Evolutionary conservation across 2,797 vertebrate genomes (phyloP).

Genomic region (Peromyscus nudipes): DNA sequence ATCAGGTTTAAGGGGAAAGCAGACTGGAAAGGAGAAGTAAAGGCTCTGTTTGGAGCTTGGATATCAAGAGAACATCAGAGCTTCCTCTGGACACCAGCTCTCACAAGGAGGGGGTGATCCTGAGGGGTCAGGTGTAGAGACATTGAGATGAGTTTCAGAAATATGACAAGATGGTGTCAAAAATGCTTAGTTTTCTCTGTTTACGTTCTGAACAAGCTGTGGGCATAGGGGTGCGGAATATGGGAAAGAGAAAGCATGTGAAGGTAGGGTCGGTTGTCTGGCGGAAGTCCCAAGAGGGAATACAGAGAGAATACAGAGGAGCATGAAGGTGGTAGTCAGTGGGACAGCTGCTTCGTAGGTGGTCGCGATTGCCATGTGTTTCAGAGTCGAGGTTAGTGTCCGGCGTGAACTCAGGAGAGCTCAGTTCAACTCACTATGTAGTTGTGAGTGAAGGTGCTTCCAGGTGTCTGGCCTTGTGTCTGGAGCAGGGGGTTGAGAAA

Average conservation of each 20-base stretch:
- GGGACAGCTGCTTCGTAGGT: not conserved
- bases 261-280: not conserved
- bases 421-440: not conserved
- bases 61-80: not conserved
- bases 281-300: not conserved
- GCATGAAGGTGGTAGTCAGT: not conserved
- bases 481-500: not conserved
- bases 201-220: not conserved
- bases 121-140: not conserved
- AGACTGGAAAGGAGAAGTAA: not conserved
- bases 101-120: not conserved
- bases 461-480: not conserved
- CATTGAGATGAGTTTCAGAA: not conserved
- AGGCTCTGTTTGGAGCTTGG: not conserved
- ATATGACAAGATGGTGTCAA: not conserved
- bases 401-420: not conserved
- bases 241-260: not conserved
- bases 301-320: not conserved
- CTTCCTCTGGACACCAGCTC: not conserved
- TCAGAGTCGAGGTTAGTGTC: not conserved
- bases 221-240: too few species aligned
- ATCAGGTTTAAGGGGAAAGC: not conserved
- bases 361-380: not conserved
- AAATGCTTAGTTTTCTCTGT: not conserved
- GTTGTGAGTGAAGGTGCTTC: not conserved